Conservation (phyloP, 2,888 invertebrate genomes). For the Xestia ashworthii region DNA sequence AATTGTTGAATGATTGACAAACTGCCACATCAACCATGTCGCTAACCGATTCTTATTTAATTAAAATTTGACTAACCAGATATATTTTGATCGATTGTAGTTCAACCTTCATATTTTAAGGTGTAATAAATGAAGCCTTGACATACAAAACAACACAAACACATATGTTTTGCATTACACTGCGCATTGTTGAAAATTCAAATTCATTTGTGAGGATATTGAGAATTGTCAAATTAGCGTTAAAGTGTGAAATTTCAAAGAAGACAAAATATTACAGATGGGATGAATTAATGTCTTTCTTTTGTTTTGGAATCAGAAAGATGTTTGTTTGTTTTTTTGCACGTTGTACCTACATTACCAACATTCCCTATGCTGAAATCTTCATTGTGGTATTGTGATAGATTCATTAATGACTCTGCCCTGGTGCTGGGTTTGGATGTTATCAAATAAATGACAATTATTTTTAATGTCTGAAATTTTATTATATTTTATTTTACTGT, state of each 20-base stretch:
- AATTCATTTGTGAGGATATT: neutral
- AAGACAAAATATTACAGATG: neutral
- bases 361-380: neutral
- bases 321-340: neutral
- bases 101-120: slow-evolving; percentile 36
- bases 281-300: neutral
- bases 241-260: slow-evolving; percentile 14
- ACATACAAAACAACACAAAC: slow-evolving; percentile 34
- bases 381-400: neutral
- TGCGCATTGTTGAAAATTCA: neutral
- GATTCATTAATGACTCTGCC: too few relatives aligned
- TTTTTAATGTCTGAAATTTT: too few relatives aligned
- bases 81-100: slow-evolving; percentile 39
- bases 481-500: too few relatives aligned
- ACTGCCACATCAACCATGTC: slow-evolving; percentile 17
- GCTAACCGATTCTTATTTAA: slow-evolving; percentile 26
- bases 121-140: slow-evolving; percentile 51
- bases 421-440: too few relatives aligned
- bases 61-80: slow-evolving; percentile 25
- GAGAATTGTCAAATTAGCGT: slow-evolving; percentile 17
- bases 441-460: too few relatives aligned
- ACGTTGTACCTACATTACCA: neutral
- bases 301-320: neutral
- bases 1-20: slow-evolving; percentile 14
- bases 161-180: neutral